phyloP scores from a whole-genome alignment of 2,113 vertebrate species.

The Cyanoderma ruficeps region DNA sequence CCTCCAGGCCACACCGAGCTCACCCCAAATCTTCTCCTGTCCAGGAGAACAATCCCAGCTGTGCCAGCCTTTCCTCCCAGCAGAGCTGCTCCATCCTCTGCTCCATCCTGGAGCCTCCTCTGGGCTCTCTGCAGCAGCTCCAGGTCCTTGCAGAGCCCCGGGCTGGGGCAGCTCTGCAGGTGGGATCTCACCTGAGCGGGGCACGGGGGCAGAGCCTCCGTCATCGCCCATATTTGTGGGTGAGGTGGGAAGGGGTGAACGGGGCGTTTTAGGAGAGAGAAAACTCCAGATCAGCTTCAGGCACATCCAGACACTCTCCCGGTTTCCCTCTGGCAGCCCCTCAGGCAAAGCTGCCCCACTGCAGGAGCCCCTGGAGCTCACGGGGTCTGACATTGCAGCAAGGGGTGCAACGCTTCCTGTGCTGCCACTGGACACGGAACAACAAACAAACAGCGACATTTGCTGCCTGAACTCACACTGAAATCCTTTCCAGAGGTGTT shows the following conservation, averaged over 20 bases:
- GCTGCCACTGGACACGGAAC: fast-evolving
- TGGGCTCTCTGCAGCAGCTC: background rate
- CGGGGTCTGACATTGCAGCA: background rate
- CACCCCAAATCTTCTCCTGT: background rate
- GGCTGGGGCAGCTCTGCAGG: background rate
- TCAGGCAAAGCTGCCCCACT: background rate
- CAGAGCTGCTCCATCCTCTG: background rate
- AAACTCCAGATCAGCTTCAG: background rate
- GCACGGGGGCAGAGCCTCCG: background rate
- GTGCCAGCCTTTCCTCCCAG: background rate
- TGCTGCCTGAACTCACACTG: fast-evolving
- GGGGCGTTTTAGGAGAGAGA: background rate
- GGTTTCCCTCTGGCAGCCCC: background rate
- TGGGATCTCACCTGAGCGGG: background rate
- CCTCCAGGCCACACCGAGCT: background rate
- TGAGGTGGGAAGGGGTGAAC: background rate
- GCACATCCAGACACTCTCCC: fast-evolving
- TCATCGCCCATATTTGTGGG: fast-evolving
- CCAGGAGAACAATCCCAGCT: background rate
- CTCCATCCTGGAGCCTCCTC: background rate
- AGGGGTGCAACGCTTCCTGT: background rate
- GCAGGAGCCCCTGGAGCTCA: fast-evolving
- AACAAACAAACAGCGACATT: background rate
- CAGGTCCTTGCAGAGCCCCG: fast-evolving
- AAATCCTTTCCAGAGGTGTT: background rate